Percentiles rank a stretch among this genome's conserved stretches.
phyloP scores from a whole-genome alignment of 2,888 invertebrate genomes.

The Bombyx huttoni region DNA sequence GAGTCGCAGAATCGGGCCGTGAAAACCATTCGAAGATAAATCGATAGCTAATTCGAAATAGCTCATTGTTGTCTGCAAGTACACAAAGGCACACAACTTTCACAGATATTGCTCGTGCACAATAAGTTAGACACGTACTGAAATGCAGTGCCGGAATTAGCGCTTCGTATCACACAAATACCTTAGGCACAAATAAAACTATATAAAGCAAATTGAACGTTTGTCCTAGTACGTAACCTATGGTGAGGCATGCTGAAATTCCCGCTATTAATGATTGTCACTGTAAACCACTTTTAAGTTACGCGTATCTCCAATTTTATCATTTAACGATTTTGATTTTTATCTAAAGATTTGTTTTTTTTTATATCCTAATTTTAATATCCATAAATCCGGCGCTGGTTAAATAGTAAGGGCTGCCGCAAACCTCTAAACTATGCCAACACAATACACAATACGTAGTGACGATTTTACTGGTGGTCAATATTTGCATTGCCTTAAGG shows the following conservation, averaged over 20 bases:
- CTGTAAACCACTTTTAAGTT: no score
- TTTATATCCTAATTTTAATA: neutral
- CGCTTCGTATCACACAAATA: neutral
- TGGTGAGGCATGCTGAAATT: no score
- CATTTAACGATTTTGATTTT: no score
- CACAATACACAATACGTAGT: neutral
- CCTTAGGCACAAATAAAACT: no score
- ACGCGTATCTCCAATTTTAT: no score
- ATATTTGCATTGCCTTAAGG: neutral
- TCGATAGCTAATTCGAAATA: slow-evolving; percentile 66
- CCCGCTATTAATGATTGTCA: no score
- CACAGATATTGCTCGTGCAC: slow-evolving; percentile 47
- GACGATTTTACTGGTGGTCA: neutral
- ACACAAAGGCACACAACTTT: slow-evolving; percentile 62
- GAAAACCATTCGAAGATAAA: slow-evolving; percentile 60
- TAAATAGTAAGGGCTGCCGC: slow-evolving; percentile 21
- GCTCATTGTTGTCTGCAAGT: slow-evolving; percentile 62
- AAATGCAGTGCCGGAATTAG: slow-evolving; percentile 4
- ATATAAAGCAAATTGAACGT: no score
- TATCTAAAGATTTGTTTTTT: no score
- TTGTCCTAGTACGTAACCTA: no score
- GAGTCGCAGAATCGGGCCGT: slow-evolving; percentile 27
- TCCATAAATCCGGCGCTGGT: neutral
- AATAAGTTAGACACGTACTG: slow-evolving; percentile 28
- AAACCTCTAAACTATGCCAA: slow-evolving; percentile 3